Evolutionary conservation across 53 echinoderm and acorn worm genomes (phyloP).

Genomic region (Patiria pectinifera): DNA sequence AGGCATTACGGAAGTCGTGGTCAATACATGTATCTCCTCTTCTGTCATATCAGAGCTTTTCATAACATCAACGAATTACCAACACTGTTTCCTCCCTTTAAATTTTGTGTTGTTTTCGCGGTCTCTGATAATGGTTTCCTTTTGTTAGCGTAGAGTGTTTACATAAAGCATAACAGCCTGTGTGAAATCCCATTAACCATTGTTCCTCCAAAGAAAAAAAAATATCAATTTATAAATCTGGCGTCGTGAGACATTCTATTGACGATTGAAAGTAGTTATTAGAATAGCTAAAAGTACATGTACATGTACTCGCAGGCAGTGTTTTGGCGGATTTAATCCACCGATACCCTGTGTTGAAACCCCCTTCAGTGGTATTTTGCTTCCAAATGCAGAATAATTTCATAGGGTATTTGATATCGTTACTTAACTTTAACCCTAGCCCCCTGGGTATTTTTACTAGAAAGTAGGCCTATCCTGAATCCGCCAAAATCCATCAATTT

Average conservation of each 20-base stretch:
- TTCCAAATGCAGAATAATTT: too few relatives aligned
- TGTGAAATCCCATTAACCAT: background rate
- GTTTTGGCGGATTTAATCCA: too few relatives aligned
- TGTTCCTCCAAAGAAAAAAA: background rate
- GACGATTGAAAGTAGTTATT: too few relatives aligned
- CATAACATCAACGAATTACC: background rate
- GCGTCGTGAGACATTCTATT: background rate
- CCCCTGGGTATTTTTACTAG: too few relatives aligned
- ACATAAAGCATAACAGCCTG: background rate
- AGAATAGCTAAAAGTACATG: background rate
- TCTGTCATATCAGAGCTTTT: background rate
- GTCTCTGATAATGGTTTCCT: slow-evolving; percentile 13
- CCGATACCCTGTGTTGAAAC: too few relatives aligned
- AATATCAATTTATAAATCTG: background rate
- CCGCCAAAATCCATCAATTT: too few relatives aligned
- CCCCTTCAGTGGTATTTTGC: too few relatives aligned
- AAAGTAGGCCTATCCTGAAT: too few relatives aligned
- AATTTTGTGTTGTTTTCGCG: background rate
- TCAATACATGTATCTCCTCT: background rate
- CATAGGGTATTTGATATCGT: too few relatives aligned
- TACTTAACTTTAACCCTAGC: too few relatives aligned
- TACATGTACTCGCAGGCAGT: background rate
- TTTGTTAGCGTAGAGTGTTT: background rate
- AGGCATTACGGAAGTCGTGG: background rate
- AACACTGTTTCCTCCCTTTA: background rate